phyloP scores from a whole-genome alignment of 2,113 vertebrate species.

The Misgurnus mizolepis region DNA sequence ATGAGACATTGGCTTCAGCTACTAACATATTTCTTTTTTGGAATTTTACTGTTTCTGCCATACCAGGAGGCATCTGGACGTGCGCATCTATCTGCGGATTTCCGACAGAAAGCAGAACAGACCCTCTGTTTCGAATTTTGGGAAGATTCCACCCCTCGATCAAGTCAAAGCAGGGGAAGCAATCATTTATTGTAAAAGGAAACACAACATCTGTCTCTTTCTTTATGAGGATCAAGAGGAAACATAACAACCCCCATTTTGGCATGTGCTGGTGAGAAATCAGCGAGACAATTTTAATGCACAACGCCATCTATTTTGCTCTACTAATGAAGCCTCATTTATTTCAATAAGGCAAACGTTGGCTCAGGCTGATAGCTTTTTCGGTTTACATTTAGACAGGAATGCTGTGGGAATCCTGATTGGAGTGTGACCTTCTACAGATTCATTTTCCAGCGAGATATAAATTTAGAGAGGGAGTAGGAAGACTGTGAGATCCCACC shows the following conservation, averaged over 20 bases:
- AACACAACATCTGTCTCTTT: constrained; percentile 44
- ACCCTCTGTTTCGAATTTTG: constrained; percentile 45
- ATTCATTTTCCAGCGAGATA: constrained; percentile 48
- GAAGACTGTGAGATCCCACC: constrained; percentile 34
- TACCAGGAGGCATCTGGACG: constrained; percentile 37
- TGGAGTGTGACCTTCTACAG: constrained; percentile 49
- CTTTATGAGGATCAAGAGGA: constrained; percentile 30
- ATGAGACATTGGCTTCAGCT: constrained; percentile 26
- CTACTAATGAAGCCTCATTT: constrained; percentile 49
- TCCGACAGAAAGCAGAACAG: constrained; percentile 32
- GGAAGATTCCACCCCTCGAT: constrained; percentile 18
- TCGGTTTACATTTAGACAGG: constrained; percentile 36
- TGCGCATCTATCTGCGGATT: constrained; percentile 30
- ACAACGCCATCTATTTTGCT: constrained; percentile 41
- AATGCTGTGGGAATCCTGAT: constrained; percentile 42
- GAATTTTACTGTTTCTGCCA: constrained; percentile 4
- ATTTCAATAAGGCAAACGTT: constrained; percentile 50
- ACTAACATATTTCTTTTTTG: constrained; percentile 41
- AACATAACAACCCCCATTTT: constrained; percentile 13
- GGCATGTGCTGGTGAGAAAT: constrained; percentile 1
- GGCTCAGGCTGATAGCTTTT: constrained; percentile 42
- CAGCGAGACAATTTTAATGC: constrained; percentile 34
- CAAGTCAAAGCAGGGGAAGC: constrained; percentile 26
- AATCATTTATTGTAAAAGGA: constrained; percentile 41
- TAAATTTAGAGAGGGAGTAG: constrained; percentile 27